Percentiles rank a stretch among this genome's conserved stretches.
Conservation (phyloP, 2,113 vertebrate genomes). For the Vanacampus margaritifer region DNA sequence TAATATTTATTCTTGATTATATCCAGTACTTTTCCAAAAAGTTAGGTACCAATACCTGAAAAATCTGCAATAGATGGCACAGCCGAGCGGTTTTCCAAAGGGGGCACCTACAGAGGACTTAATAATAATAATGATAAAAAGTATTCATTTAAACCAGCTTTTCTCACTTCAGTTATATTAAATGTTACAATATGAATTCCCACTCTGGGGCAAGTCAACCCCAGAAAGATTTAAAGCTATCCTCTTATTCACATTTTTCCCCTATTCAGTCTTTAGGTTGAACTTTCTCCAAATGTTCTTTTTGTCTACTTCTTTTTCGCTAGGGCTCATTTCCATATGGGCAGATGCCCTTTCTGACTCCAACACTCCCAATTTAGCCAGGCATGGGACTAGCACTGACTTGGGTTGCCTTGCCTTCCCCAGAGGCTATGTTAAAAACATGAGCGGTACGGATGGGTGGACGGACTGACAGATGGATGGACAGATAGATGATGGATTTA, state of each 20-base stretch:
- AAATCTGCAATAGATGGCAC: too few species aligned
- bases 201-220: not conserved
- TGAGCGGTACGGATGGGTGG: too few species aligned
- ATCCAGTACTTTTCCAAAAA: too few species aligned
- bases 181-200: not conserved
- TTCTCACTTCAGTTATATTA: not conserved
- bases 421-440: not conserved
- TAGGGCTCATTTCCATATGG: not conserved
- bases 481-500: too few species aligned
- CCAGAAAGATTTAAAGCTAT: not conserved
- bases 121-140: too few species aligned
- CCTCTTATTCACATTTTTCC: not conserved
- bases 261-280: too few species aligned
- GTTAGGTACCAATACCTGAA: too few species aligned
- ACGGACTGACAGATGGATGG: too few species aligned
- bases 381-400: too few species aligned
- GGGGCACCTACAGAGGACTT: not conserved
- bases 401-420: too few species aligned
- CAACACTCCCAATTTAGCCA: too few species aligned
- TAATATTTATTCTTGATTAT: too few species aligned
- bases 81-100: not conserved
- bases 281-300: not conserved
- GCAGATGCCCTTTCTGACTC: not conserved
- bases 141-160: not conserved
- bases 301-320: not conserved